These are phyloP conservation scores for Hyppa rectilinea DNA, from an alignment of 2,888 invertebrate genomes.

Conservation along the genomic window DNA sequence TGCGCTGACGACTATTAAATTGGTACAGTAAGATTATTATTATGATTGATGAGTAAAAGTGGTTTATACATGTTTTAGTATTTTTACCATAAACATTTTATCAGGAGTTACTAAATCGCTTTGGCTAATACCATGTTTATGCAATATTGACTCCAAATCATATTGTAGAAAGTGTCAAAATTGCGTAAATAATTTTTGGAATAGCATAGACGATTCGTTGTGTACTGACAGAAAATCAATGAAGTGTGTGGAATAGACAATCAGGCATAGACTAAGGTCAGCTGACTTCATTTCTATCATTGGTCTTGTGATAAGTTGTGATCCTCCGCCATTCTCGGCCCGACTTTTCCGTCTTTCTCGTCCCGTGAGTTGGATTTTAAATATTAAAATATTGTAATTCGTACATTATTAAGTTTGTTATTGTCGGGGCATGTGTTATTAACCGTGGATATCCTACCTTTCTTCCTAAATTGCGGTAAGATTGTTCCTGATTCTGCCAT, in stretches of 20 bases:
- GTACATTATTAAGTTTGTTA: conserved; percentile 66
- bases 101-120: background rate
- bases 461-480: conserved; percentile 75
- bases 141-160: fast-evolving
- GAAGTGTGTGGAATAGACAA: conserved; percentile 78
- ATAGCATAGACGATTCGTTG: conserved; percentile 6
- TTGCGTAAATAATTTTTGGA: background rate
- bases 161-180: fast-evolving
- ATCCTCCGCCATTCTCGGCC: conserved; percentile 90
- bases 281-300: conserved; percentile 90
- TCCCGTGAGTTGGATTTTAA: conserved; percentile 87
- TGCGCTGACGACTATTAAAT: too few relatives aligned
- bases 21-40: too few relatives aligned
- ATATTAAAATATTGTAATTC: conserved; percentile 70
- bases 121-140: background rate
- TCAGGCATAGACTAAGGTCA: conserved; percentile 86
- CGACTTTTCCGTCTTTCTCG: conserved; percentile 88
- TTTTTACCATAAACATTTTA: conserved; percentile 16
- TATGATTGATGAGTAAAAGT: background rate
- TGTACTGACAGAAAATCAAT: conserved; percentile 78
- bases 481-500: conserved; percentile 76
- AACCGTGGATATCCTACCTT: conserved; percentile 69
- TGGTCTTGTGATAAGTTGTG: conserved; percentile 91
- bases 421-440: conserved; percentile 78
- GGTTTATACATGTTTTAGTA: background rate